These are phyloP conservation scores for Agonum fuliginosum DNA, from an alignment of 2,888 invertebrate species.

Conservation along the genomic window DNA sequence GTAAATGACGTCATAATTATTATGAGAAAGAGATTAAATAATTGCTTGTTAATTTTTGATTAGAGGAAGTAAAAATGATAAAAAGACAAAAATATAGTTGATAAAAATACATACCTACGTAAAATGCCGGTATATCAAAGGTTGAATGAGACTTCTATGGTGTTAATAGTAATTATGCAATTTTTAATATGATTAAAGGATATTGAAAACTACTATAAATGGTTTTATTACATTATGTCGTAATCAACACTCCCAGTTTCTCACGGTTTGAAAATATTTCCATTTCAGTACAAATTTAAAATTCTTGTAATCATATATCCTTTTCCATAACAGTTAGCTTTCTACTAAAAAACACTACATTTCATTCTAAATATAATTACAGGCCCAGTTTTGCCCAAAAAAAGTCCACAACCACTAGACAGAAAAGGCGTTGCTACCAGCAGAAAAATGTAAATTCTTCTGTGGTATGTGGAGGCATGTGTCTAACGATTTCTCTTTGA, in stretches of 20 bases:
- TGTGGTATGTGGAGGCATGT: conserved; percentile 11
- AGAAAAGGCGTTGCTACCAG: conserved; percentile 29
- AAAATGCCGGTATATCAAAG: too few species aligned
- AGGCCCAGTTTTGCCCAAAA: conserved; percentile 21
- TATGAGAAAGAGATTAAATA: too few species aligned
- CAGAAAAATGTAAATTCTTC: conserved; percentile 44
- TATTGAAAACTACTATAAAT: background rate
- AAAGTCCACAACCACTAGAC: conserved; percentile 29
- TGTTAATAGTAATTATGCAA: too few species aligned
- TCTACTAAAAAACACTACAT: conserved; percentile 27
- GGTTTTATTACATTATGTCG: background rate
- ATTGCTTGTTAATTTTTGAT: too few species aligned
- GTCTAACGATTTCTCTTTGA: conserved; percentile 17
- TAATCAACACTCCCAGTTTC: background rate
- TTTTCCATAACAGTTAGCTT: conserved; percentile 6
- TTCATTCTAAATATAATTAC: conserved; percentile 35
- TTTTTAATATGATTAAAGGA: too few species aligned
- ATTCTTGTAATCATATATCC: background rate
- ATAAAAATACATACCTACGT: too few species aligned
- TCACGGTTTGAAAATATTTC: background rate
- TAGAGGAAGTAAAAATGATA: too few species aligned
- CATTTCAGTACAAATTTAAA: background rate
- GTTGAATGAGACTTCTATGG: too few species aligned
- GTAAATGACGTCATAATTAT: too few species aligned
- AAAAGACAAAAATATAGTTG: too few species aligned